Evolutionary conservation across 2,888 invertebrate genomes (phyloP).

Genomic region (Gryllus longicercus): DNA sequence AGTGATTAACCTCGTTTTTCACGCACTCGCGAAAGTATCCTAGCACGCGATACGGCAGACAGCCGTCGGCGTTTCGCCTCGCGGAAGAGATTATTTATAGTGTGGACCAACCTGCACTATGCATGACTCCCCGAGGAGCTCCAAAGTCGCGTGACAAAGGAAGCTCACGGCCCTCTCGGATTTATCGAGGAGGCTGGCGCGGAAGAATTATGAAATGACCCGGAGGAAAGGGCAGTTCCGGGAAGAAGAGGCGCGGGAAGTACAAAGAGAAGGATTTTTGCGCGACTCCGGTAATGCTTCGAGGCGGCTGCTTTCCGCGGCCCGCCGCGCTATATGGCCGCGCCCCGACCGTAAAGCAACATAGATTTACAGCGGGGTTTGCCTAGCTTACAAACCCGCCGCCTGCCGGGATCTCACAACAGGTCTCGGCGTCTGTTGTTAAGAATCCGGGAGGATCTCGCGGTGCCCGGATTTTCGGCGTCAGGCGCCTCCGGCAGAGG

Average conservation of each 20-base stretch:
- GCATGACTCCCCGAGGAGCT: not conserved
- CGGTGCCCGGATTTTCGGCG: not conserved
- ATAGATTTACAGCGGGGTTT: conserved; percentile 17
- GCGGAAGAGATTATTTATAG: not conserved
- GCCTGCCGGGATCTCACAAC: conserved; percentile 17
- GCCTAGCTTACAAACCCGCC: not conserved
- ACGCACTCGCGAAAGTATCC: not conserved
- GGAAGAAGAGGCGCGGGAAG: not conserved
- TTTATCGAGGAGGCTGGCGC: not conserved
- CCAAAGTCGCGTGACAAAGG: not conserved
- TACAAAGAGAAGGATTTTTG: conserved; percentile 17
- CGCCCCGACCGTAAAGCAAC: not conserved
- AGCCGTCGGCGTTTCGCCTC: not conserved
- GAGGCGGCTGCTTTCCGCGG: not conserved
- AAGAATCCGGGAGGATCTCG: not conserved
- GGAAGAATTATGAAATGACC: conserved; percentile 17
- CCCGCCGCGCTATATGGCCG: not conserved
- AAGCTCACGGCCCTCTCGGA: not conserved
- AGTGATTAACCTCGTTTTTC: conserved; percentile 17
- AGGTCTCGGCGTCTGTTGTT: not conserved
- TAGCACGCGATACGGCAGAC: not conserved
- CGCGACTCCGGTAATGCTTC: not conserved
- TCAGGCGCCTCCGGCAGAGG: not conserved
- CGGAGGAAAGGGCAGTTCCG: not conserved
- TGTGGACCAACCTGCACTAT: conserved; percentile 1